Evolutionary conservation across 2,888 invertebrate genomes (phyloP), one percentile per base, ranked within the genome.

Genomic region (Sphecodes monilicornis): DNA sequence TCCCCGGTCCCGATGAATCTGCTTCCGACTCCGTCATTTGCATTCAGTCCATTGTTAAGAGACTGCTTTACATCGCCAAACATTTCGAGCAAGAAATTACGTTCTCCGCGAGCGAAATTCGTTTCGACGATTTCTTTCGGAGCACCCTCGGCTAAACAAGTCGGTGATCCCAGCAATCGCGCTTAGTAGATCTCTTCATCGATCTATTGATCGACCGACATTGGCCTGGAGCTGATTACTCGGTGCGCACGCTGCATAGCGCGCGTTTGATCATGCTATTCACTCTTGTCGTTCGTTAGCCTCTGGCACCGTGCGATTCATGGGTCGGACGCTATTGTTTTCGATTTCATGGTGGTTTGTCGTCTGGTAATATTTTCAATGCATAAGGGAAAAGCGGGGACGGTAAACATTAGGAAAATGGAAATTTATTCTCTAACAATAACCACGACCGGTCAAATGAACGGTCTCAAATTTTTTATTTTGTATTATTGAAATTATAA

Each of bases 1-100:
- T 64, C 64, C 64, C 64, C 32, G 29, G 32, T 29, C 18, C 71
- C 50, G 29, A 71, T 71, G 71, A 71, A 71, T 43, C 50, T 32
- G 29, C 32, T 71, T 41, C 41, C 50, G 46, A 50, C 50, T 71
- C 10, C 46, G 13, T 29, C 32, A 32, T 71, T 50, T 50, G 43
- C 29, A 64, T 64, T 32, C 64, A 64, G 64, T 18, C 32, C 64
- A 32, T 32, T 64, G 64, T 64, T 64, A 64, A 64, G 64, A 64
- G 32, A 18, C 32, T 64, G 18, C 18, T 64, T 64, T 64, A 64
- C 64, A 64, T 64, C 32, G 32, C 18, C 32, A 32, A 64, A 64
- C 64, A 64, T 50, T 64, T 64, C 64, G 32, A 64, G 18, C 64
- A 64, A 64, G 32, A 64, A 64, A 32, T 64, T 32, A 32, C 64